Evolutionary conservation across 2,888 invertebrate genomes (phyloP), one percentile per base, ranked within the genome.

Genomic region (Rhimphoctona megacephalus): DNA sequence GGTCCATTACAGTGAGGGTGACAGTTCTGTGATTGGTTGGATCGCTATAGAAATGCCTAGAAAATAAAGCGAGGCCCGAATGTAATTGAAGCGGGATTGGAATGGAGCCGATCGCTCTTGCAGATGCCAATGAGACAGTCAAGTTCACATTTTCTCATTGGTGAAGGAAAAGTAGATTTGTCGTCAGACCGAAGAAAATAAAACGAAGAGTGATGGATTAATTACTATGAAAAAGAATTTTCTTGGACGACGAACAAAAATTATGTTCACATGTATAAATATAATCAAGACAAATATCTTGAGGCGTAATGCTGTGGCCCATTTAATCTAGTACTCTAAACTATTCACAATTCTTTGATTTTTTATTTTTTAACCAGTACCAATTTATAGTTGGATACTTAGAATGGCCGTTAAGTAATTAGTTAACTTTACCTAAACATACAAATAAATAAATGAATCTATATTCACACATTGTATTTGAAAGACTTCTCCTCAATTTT

Each of bases 61-160:
- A 74, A 72, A 72, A 67, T 84, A 67, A 73, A 79, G 54, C 74
- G 36, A 52, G 46, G 70, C 74, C 33, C 43, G 73, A 69, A 79
- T 84, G 67, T 73, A 79, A 83, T 83, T 79, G 79, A 74, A 43
- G 46, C 79, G 67, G 33, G 79, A 79, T 73, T 73, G 49, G 72
- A 79, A 84, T 84, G 30, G 79, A 74, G 66, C 72, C 14, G 79
- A 46, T 54, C 52, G 30, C 36, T 64, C 73, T 66, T 54, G 36
- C 57, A 39, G 79, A 67, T 67, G 73, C 57, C 25, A 77, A 66
- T 43, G 36, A 69, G 67, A 72, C 49, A 33, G 11, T 0, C 19
- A 46, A 79, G 49, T 9, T 39, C 36, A 57, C 73, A 74, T 74
- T 79, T 66, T 49, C 43, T 39, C 72, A 36, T n/a, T 43, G 39